These are phyloP conservation scores for Sciurus carolinensis DNA, from an alignment of 2,797 vertebrate genomes.

Conservation along the genomic window DNA sequence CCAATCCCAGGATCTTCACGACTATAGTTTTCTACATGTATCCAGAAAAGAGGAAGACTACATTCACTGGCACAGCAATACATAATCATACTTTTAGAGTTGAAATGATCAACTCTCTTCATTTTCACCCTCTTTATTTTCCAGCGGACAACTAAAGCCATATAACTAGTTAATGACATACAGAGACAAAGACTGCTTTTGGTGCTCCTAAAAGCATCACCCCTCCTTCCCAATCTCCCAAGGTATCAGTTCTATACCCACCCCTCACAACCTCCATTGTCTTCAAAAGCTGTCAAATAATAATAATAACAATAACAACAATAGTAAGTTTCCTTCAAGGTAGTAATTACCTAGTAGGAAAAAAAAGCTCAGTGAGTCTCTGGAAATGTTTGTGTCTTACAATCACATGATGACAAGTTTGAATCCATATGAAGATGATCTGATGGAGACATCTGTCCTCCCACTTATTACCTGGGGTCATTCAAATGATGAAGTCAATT, in stretches of 20 bases:
- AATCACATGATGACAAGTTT: not conserved
- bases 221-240: not conserved
- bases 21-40: not conserved
- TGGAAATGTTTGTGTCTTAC: slow-evolving; percentile 21
- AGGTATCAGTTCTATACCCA: not conserved
- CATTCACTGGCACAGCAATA: not conserved
- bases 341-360: not conserved
- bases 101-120: not conserved
- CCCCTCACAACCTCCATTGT: not conserved
- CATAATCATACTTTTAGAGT: not conserved
- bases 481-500: not conserved
- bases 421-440: not conserved
- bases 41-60: not conserved
- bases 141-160: not conserved
- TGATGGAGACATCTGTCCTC: not conserved
- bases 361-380: not conserved
- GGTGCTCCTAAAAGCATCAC: not conserved
- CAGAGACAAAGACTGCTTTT: not conserved
- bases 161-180: not conserved
- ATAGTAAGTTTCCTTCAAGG: not conserved
- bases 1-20: not conserved
- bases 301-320: not conserved
- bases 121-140: not conserved
- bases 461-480: not conserved
- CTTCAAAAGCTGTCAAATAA: not conserved